Conservation (phyloP, 2,113 vertebrate species). For the Pseudopodoces humilis region DNA sequence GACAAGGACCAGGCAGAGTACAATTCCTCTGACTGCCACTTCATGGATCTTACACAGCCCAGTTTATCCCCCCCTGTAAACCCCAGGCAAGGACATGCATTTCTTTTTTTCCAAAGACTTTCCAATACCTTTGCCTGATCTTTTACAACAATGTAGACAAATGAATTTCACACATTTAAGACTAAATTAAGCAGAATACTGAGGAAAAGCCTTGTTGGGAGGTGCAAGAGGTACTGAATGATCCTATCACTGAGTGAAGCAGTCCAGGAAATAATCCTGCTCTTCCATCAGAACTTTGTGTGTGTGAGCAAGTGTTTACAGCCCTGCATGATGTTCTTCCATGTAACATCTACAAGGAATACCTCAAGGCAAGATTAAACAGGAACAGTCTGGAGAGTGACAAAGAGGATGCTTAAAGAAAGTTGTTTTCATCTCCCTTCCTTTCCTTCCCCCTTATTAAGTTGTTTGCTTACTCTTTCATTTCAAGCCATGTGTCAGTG, state of each 20-base stretch:
- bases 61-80: not conserved
- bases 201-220: not conserved
- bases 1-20: not conserved
- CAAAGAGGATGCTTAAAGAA: not conserved
- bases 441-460: not conserved
- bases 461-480: not conserved
- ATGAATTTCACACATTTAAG: not conserved
- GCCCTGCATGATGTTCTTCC: not conserved
- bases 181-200: not conserved
- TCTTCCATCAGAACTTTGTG: not conserved
- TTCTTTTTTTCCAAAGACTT: not conserved
- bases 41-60: not conserved
- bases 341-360: not conserved
- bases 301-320: not conserved
- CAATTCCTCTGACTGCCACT: not conserved
- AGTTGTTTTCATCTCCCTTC: not conserved
- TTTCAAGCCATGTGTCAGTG: not conserved
- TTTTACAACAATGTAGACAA: not conserved
- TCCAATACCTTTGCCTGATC: not conserved
- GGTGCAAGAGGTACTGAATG: not conserved
- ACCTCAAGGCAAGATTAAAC: not conserved
- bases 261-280: not conserved
- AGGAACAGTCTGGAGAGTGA: not conserved
- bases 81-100: not conserved
- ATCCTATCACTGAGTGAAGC: not conserved